Conservation (phyloP, 2,888 invertebrate genomes). For the Oscheius sp. region DNA sequence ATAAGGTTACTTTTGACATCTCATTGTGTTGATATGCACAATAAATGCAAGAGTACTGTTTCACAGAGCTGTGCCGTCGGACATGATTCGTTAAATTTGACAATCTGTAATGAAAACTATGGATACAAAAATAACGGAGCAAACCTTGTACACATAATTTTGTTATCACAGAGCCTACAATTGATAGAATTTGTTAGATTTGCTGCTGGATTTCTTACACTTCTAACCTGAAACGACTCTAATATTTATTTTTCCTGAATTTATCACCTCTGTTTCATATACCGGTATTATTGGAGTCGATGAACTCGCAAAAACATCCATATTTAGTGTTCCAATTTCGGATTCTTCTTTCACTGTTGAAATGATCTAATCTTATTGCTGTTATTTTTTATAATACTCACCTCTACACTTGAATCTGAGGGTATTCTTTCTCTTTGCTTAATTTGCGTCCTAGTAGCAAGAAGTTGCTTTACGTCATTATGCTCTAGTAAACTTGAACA, state of each 20-base stretch:
- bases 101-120: conserved; percentile 22
- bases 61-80: conserved; percentile 57
- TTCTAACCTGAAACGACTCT: background rate
- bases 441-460: no score
- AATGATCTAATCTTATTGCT: no score
- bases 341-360: no score
- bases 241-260: background rate
- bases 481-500: background rate
- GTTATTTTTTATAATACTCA: no score
- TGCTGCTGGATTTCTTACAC: background rate
- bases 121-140: background rate
- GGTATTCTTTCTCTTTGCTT: background rate
- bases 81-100: conserved; percentile 63
- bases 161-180: conserved; percentile 48
- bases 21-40: conserved; percentile 61
- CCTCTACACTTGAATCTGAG: no score
- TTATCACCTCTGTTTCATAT: background rate
- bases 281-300: background rate
- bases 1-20: conserved; percentile 53
- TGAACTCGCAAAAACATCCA: no score
- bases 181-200: conserved; percentile 1
- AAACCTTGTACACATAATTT: conserved; percentile 42
- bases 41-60: conserved; percentile 57
- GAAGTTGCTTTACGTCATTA: conserved; percentile 11
- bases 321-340: no score